These are phyloP conservation scores for Drosophila truncata DNA, from an alignment of 1,140 invertebrate genomes.

Conservation along the genomic window DNA sequence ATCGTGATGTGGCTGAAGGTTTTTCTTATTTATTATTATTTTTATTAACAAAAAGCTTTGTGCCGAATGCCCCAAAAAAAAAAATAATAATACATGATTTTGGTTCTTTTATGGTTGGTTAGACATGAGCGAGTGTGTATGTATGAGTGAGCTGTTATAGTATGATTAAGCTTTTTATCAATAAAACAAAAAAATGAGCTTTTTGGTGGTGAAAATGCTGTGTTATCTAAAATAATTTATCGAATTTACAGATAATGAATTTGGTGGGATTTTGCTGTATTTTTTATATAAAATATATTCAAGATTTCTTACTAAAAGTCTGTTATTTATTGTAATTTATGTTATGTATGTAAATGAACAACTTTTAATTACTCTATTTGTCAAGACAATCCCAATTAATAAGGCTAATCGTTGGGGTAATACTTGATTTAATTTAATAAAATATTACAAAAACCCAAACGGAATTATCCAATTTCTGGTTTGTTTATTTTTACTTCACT, in stretches of 20 bases:
- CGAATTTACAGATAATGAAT: conserved; percentile 11
- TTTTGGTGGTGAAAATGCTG: conserved; percentile 11
- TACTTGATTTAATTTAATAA: not conserved
- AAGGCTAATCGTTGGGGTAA: not conserved
- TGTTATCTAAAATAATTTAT: conserved; percentile 19
- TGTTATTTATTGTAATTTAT: not conserved
- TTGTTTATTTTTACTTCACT: not conserved
- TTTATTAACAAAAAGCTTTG: conserved; percentile 43
- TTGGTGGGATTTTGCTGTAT: not conserved
- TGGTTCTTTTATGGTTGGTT: conserved; percentile 45
- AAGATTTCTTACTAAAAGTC: not conserved
- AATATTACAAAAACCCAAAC: not conserved
- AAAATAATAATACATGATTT: conserved; percentile 15
- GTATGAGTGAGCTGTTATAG: conserved; percentile 24
- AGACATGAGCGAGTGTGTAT: conserved; percentile 20
- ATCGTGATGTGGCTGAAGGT: conserved; percentile 66
- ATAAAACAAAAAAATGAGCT: conserved; percentile 10
- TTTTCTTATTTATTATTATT: conserved; percentile 38
- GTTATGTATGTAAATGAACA: not conserved
- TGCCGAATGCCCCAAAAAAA: conserved; percentile 24
- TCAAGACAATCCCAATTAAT: not conserved
- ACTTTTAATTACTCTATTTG: not conserved
- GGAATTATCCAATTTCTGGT: not conserved
- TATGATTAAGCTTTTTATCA: conserved; percentile 32
- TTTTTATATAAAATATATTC: not conserved